A percentile compares a stretch with the other conserved stretches of the same genome.
Conservation (phyloP, 2,888 invertebrate genomes). For the Callimorpha dominula region DNA sequence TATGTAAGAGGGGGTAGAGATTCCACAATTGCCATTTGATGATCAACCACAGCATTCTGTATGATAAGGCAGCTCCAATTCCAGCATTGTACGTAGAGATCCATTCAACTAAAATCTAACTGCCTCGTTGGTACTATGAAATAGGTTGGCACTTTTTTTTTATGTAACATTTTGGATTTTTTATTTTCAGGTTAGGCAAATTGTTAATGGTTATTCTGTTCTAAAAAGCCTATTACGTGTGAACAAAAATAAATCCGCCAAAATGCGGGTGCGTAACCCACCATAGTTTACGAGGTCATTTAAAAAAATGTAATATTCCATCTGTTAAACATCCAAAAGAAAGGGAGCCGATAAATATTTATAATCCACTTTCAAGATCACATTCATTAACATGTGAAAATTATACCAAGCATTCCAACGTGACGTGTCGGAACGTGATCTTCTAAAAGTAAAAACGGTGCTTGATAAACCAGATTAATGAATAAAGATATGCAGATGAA, state of each 20-base stretch:
- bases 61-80: too few species aligned
- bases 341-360: neutral
- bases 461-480: constrained; percentile 11
- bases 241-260: neutral
- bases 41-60: too few species aligned
- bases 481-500: constrained; percentile 17
- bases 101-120: too few species aligned
- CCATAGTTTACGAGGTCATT: neutral
- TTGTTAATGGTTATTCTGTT: neutral
- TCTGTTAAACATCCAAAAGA: neutral
- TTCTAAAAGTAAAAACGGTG: neutral
- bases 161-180: too few species aligned
- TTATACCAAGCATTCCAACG: neutral
- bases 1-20: too few species aligned
- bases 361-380: neutral
- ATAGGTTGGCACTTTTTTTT: too few species aligned
- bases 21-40: too few species aligned
- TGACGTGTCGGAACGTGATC: neutral
- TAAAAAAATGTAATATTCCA: neutral
- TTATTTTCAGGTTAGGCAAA: neutral
- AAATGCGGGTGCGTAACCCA: neutral
- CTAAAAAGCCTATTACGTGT: neutral
- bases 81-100: too few species aligned
- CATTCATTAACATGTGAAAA: neutral
- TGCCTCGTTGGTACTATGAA: too few species aligned